Evolutionary conservation across 2,113 vertebrate species (phyloP).

Genomic region (Euleptes europaea): DNA sequence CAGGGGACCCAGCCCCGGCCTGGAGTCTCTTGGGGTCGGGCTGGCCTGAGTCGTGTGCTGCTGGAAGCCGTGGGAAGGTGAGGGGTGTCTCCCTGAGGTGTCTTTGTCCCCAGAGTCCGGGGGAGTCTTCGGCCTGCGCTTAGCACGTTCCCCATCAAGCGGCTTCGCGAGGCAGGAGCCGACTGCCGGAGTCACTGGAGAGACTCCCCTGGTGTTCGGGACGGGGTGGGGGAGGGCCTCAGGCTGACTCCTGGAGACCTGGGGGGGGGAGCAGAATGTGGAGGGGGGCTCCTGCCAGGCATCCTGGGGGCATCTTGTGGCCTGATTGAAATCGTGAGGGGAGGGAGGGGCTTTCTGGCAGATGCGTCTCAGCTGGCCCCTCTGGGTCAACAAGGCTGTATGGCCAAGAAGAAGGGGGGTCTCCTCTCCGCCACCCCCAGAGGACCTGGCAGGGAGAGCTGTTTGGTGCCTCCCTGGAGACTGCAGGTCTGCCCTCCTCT

Average conservation of each 20-base stretch:
- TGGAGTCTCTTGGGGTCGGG: neutral
- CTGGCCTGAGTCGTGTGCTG: neutral
- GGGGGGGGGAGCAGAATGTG: neutral
- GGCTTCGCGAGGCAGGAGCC: too few relatives aligned
- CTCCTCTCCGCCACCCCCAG: neutral
- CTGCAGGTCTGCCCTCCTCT: neutral
- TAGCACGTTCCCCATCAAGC: too few relatives aligned
- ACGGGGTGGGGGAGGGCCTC: neutral
- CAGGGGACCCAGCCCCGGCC: too few relatives aligned
- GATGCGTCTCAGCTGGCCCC: neutral
- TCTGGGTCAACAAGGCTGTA: accelerated
- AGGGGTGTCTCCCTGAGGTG: neutral
- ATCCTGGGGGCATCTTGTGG: neutral
- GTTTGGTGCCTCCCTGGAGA: neutral
- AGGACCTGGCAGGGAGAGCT: neutral
- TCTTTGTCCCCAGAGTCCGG: neutral
- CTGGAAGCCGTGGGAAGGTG: too few relatives aligned
- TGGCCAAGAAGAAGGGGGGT: neutral
- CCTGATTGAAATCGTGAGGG: neutral
- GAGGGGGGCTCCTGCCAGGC: neutral
- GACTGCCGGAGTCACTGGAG: too few relatives aligned
- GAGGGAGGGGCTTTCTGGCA: accelerated
- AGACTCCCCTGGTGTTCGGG: too few relatives aligned
- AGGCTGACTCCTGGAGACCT: too few relatives aligned
- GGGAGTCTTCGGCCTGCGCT: neutral